Conservation (phyloP, 2,797 vertebrate species). For the Pelochelys cantorii region DNA sequence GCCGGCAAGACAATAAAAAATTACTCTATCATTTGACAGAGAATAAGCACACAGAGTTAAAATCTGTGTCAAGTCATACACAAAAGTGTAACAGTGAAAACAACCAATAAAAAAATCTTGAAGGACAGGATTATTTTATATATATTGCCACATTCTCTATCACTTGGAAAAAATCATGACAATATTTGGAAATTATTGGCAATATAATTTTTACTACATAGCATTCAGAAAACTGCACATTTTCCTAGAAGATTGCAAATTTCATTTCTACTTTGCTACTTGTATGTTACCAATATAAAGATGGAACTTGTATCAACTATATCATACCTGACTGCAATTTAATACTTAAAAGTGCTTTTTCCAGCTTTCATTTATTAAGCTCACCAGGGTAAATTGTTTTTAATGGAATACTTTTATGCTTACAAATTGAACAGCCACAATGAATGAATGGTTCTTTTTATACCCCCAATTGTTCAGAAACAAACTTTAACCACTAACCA, state of each 20-base stretch:
- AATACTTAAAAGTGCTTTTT: not conserved
- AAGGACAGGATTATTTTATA: conserved; percentile 29
- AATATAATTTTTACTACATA: conserved; percentile 23
- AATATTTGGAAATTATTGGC: conserved; percentile 31
- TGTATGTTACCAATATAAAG: conserved; percentile 1
- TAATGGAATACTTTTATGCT: conserved; percentile 63
- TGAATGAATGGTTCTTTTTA: conserved; percentile 63
- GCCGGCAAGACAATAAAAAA: conserved; percentile 61
- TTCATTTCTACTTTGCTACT: conserved; percentile 37
- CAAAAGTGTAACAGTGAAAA: conserved; percentile 33
- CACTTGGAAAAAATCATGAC: conserved; percentile 41
- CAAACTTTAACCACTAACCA: conserved; percentile 73
- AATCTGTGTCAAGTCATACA: conserved; percentile 45
- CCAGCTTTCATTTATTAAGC: conserved; percentile 42
- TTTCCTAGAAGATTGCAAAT: conserved; percentile 29
- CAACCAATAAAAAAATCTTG: not conserved
- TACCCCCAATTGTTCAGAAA: conserved; percentile 72
- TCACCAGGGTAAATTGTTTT: conserved; percentile 62
- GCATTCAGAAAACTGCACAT: conserved; percentile 23
- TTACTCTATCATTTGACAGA: conserved; percentile 55
- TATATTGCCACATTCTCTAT: conserved; percentile 16
- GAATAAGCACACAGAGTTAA: conserved; percentile 39
- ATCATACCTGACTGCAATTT: conserved; percentile 51
- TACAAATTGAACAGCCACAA: conserved; percentile 52
- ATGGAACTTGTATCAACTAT: conserved; percentile 49